A percentile compares a stretch with the other conserved stretches of the same genome.
phyloP scores from a whole-genome alignment of 64 coral and sea anemone genomes.

The Actinia equina region DNA sequence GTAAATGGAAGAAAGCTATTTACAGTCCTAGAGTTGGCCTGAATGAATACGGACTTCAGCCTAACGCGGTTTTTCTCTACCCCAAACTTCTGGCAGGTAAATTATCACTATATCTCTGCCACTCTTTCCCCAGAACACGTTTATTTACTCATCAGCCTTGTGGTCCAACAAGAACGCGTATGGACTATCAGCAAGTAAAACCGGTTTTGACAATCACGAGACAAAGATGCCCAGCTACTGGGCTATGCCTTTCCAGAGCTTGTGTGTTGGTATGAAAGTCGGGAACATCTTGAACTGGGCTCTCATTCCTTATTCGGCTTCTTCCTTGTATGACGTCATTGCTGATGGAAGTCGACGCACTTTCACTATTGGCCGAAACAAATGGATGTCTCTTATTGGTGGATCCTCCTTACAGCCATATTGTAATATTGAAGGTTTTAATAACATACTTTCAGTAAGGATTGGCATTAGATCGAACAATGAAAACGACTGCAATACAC shows the following conservation, averaged over 20 bases:
- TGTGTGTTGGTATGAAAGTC: constrained; percentile 65
- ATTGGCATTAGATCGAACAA: neutral
- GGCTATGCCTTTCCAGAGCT: constrained; percentile 54
- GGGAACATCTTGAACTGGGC: constrained; percentile 17
- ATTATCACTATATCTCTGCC: no score
- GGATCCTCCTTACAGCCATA: constrained; percentile 23
- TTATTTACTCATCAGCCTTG: neutral
- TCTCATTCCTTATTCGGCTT: neutral
- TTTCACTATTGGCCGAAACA: neutral
- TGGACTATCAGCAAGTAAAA: constrained; percentile 28
- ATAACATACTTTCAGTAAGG: neutral
- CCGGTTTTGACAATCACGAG: constrained; percentile 54
- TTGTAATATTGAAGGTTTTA: constrained; percentile 9
- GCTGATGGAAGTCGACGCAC: constrained; percentile 23
- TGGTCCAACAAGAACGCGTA: constrained; percentile 59
- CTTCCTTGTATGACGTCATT: constrained; percentile 45
- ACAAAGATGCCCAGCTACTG: constrained; percentile 70
- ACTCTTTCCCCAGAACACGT: constrained; percentile 36
- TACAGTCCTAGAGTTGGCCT: no score
- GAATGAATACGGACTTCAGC: no score
- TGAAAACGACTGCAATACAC: neutral
- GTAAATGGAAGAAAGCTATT: no score
- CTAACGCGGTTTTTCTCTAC: no score
- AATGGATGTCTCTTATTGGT: constrained; percentile 52
- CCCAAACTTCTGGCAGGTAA: no score